Base-by-base conservation (phyloP, 53 echinoderm and acorn worm genomes). In the Glandiceps talaboti region DNA sequence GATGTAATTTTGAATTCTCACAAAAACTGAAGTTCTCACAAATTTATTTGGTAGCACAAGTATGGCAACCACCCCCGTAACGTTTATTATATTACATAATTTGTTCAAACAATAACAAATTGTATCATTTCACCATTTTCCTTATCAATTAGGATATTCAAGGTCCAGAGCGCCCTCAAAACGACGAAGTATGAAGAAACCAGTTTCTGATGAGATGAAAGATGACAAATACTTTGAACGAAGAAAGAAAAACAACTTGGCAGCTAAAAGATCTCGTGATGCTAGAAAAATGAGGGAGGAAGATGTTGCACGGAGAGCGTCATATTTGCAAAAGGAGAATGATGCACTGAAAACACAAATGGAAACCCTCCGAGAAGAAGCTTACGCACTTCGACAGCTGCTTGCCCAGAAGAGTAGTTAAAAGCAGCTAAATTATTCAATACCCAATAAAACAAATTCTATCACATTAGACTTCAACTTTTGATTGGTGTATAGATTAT, bases 261-360 rank as follows among this genome's bases (percentile, higher is more conserved):
- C 99, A 0, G 99, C 99, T 27, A 99, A 99, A 14, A 33, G 99
- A 79, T 99, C 99, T 33, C 91, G 99, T 75, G 99, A 99, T 32
- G 88, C 91, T 29, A 86, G 93, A 14, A 93, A 93, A 82, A 31
- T 74, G 0, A 85, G 99, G 27, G 99, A 99, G 33, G 99, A 99
- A 30, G 87, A 89, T 31, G 86, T 94, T 20, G 91, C 91, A 28
- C 88, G 88, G 85, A 79, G 99, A 28, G 99, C 99, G 29, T 86
- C 85, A 75, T 93, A 84, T 30, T 75, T 99, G 33, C 91, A 99
- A 81, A 85, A 91, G 64, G 99, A 99, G 85, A 99, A 99, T 73
- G 93, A 87, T 28, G 88, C 91, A 27, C 81, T 99, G 81, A 85
- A 89, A 32, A 92, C 91, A 1, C 99, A 94, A 75, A 78, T 94